phyloP scores from a whole-genome alignment of 2,888 invertebrate genomes.

The Tetanocera ferruginea region DNA sequence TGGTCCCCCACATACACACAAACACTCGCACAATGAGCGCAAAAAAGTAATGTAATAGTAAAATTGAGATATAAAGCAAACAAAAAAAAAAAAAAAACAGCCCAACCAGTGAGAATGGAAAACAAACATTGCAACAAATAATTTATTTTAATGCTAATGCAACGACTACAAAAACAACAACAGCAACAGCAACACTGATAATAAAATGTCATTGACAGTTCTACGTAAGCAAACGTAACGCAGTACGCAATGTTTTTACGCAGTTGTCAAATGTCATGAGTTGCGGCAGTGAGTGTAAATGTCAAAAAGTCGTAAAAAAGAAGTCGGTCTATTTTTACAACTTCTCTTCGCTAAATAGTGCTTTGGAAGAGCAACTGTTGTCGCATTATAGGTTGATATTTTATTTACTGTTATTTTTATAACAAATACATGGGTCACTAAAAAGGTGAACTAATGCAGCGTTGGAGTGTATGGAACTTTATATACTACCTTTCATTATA shows the following conservation, averaged over 20 bases:
- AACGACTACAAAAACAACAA: constrained; percentile 10
- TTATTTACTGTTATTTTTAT: constrained; percentile 22
- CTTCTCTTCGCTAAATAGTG: background rate
- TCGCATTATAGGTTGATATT: background rate
- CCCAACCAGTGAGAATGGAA: constrained; percentile 8
- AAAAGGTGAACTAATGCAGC: no score
- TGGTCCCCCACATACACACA: background rate
- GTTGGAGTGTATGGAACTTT: no score
- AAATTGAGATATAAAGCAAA: background rate
- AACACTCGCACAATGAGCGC: background rate
- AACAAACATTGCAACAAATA: constrained; percentile 29
- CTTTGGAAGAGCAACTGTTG: background rate
- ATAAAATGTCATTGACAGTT: constrained; percentile 27
- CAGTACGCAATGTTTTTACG: background rate
- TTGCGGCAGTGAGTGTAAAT: background rate
- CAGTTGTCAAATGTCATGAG: constrained; percentile 12
- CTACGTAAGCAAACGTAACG: constrained; percentile 1
- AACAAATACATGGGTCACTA: constrained; percentile 1
- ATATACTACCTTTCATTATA: no score
- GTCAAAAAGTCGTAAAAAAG: constrained; percentile 8
- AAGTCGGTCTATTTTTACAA: background rate
- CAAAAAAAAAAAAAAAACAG: background rate
- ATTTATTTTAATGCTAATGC: constrained; percentile 37
- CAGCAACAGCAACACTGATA: constrained; percentile 14
- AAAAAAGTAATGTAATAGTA: background rate